Percentiles rank a stretch among this genome's conserved stretches.
phyloP scores from a whole-genome alignment of 2,888 invertebrate species.

The Ariolimax columbianus region DNA sequence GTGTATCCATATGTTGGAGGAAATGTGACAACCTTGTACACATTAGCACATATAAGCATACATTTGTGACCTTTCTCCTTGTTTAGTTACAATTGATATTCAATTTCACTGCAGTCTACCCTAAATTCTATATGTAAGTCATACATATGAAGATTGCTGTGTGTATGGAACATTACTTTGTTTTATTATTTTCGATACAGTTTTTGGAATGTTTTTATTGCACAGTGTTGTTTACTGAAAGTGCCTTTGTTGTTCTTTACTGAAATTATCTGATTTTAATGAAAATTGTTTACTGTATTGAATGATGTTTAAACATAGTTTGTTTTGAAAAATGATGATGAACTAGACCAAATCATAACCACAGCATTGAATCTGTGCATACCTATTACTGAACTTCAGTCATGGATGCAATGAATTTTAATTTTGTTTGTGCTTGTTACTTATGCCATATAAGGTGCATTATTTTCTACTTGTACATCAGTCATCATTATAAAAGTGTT shows the following conservation, averaged over 20 bases:
- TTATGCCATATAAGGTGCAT: conserved; percentile 2
- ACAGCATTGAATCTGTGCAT: neutral
- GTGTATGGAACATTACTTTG: no score
- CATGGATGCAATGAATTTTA: neutral
- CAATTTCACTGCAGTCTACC: no score
- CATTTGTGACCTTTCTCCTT: no score
- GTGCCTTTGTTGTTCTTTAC: conserved; percentile 8
- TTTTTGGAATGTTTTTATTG: neutral
- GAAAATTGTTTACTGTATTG: neutral
- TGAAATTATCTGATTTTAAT: neutral
- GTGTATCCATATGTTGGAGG: no score
- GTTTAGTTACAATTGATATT: no score
- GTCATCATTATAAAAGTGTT: neutral
- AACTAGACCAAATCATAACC: neutral
- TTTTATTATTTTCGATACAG: conserved; percentile 5
- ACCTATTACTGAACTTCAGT: neutral
- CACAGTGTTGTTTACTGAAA: conserved; percentile 18
- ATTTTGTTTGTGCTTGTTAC: neutral
- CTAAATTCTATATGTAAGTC: conserved; percentile 14
- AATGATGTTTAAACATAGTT: neutral
- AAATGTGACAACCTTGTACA: no score
- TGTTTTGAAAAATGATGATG: neutral
- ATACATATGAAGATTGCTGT: neutral
- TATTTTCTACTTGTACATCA: neutral
- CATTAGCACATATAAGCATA: no score